Percentiles rank a stretch among this genome's conserved stretches.
Evolutionary conservation across 2,797 vertebrate species (phyloP).

Genomic region (Neopelma chrysocephalum): DNA sequence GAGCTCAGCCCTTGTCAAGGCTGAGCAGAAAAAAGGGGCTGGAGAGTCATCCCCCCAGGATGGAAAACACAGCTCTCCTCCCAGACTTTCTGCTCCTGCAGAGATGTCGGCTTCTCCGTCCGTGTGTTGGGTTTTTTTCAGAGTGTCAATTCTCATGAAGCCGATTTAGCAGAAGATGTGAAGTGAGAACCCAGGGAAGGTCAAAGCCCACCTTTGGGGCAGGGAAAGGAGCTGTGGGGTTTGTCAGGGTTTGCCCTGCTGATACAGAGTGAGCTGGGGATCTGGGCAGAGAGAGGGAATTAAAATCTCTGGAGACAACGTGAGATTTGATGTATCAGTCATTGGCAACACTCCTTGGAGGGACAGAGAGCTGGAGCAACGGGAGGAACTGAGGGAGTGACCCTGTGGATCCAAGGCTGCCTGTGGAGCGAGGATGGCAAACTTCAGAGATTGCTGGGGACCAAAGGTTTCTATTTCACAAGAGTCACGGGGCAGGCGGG

Average conservation of each 20-base stretch:
- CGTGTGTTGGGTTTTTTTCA: neutral
- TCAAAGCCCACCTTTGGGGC: neutral
- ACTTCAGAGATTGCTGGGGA: neutral
- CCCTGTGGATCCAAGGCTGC: neutral
- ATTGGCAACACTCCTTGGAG: neutral
- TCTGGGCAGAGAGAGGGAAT: neutral
- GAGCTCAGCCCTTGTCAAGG: neutral
- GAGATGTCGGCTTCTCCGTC: neutral
- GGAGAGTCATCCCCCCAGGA: neutral
- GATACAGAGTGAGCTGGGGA: neutral
- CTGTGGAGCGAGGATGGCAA: neutral
- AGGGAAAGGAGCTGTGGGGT: neutral
- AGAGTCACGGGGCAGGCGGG: neutral
- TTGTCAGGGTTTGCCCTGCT: neutral
- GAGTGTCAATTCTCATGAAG: neutral
- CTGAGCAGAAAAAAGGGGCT: neutral
- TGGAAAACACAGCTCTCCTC: neutral
- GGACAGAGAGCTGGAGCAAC: neutral
- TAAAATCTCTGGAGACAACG: neutral
- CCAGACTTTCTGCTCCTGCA: neutral
- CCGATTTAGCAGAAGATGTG: neutral
- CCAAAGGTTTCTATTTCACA: neutral
- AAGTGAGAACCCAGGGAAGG: neutral
- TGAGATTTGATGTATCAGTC: neutral
- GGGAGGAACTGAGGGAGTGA: neutral